Evolutionary conservation across 2,888 invertebrate genomes (phyloP), one percentile per base, ranked within the genome.

Genomic region (Syrista parreyssii): DNA sequence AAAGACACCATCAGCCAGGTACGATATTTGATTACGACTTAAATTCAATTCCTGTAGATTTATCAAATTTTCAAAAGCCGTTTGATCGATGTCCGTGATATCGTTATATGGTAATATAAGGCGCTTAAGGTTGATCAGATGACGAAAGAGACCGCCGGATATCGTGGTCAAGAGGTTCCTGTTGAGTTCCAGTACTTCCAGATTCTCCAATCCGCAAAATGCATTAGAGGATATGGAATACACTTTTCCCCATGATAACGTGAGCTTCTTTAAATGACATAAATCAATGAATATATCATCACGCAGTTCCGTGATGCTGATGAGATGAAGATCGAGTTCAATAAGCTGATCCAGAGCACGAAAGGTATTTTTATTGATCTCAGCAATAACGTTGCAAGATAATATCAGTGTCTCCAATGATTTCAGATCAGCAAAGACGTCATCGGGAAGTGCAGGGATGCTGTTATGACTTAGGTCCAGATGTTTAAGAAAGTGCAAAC

Each of bases 391-490:
- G 33, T 77, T 77, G 69, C 77, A 77, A 4, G 77, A 74, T 3
- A 77, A 15, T 32, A 33, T 74, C 9, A 77, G 68, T 6, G 69
- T 69, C 12, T 30, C 32, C 23, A 77, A 31, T n/a, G 74, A 69
- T 4, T 11, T 36, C 1, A 75, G 77, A 40, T 74, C 69, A 1
- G 74, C 35, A 40, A 77, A 77, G 1, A 77, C 71, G 23, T 69
- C 33, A 6, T 74, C 74, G 9, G 23, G n/a, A 9, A 77, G n/a
- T 2, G 77, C 30, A 76, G 55, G 55, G 30, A 77, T 74, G n/a
- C 55, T 77, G 33, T 77, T 77, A 15, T 74, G 73, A 68, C 77
- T 77, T 55, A 77, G 73, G 74, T 77, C 74, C 3, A 77, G 69
- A n/a, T 77, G 69, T 55, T 74, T 69, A 30, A 77, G 33, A 31